These are phyloP conservation scores for Cuniculus paca DNA, from an alignment of 2,797 vertebrate genomes.

Conservation along the genomic window DNA sequence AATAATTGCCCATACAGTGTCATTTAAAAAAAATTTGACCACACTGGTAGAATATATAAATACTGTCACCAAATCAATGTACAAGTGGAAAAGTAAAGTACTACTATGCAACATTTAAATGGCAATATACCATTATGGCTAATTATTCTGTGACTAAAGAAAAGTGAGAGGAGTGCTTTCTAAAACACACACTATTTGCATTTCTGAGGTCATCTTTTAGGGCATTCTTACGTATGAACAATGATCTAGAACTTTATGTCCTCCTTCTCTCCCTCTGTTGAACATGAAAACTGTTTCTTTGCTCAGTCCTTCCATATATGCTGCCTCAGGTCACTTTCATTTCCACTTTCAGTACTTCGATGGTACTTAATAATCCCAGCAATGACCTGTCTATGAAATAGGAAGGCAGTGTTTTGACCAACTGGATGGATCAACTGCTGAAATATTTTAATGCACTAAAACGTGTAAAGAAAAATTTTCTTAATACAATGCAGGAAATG, in stretches of 20 bases:
- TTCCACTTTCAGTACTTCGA: background rate
- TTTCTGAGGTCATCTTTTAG: background rate
- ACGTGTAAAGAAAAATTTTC: background rate
- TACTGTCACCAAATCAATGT: background rate
- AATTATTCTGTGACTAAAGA: background rate
- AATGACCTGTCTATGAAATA: background rate
- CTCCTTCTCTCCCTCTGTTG: background rate
- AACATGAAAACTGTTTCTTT: background rate
- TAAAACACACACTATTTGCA: background rate
- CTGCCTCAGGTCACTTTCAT: background rate
- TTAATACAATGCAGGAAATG: background rate
- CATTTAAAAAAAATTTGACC: conserved; percentile 32
- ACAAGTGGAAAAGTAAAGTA: background rate
- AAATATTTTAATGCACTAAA: background rate
- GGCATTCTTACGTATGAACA: background rate
- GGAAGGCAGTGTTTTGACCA: background rate
- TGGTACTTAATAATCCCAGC: background rate
- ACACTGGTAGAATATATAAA: background rate
- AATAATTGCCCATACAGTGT: background rate
- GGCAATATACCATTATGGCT: background rate
- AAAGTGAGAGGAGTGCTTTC: background rate
- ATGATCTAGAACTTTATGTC: too few relatives aligned
- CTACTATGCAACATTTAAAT: background rate
- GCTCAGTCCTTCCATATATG: background rate
- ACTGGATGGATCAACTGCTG: background rate